Evolutionary conservation across 2,797 vertebrate species (phyloP), one percentile per base, ranked within the genome.

Genomic region (Spinus pinus): DNA sequence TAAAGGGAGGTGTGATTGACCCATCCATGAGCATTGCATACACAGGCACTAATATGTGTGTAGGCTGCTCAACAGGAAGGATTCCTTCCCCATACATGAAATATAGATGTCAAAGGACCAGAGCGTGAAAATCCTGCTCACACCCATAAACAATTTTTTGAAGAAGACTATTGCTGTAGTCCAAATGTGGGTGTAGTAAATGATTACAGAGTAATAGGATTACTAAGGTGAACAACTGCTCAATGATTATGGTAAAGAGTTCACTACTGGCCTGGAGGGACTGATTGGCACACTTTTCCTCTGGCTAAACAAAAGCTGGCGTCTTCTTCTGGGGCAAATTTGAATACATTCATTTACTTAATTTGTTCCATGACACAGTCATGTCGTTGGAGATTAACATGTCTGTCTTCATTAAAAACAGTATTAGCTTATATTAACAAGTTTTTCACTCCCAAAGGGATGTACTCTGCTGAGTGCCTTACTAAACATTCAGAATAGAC

Each of bases 141-240:
- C 53, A 67, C 4, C 65, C 74, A 80, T 58, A 46, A 93, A 57
- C 25, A 85, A 30, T 35, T 89, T 94, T 88, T 89, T 42, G 53
- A 74, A 17, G 33, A 83, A 17, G 33, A 83, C n/a, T 28, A 82
- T 21, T 81, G 46, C 57, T 81, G 47, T 61, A 42, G 75, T 86
- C 69, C 15, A 16, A 31, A 65, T 54, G 65, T 71, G 84, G 64
- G 53, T 87, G 53, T 35, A 83, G 53, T 71, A 85, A 85, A 82
- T 67, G 27, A 74, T 83, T 82, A 64, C 61, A 82, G 20, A 85
- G 42, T 93, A 94, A 95, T 46, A 86, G 92, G 86, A 94, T 95
- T 95, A 91, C 79, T 58, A 91, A 93, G 47, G 64, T 92, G 88
- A 96, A 93, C 79, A 95, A 94, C 85, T 90, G 69, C 53, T 74